These are phyloP conservation scores for Trinorchestia longiramus DNA, from an alignment of 1,140 invertebrate species.

Conservation along the genomic window DNA sequence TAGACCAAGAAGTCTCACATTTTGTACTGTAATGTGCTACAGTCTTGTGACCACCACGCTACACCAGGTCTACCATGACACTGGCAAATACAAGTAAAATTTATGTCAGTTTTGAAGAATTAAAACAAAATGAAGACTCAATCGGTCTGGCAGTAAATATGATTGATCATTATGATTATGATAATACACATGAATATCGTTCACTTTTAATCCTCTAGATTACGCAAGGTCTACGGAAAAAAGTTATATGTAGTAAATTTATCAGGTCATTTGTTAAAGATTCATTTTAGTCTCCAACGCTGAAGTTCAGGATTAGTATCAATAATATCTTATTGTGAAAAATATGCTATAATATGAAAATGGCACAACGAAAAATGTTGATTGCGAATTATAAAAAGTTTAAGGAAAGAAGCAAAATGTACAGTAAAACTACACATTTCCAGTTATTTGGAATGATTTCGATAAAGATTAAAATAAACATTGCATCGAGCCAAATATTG, in stretches of 20 bases:
- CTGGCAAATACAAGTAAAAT: not conserved
- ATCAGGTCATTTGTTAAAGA: no score
- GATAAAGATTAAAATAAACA: not conserved
- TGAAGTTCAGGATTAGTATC: not conserved
- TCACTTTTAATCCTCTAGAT: not conserved
- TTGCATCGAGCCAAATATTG: not conserved
- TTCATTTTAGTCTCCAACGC: not conserved
- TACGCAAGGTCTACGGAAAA: no score
- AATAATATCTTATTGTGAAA: not conserved
- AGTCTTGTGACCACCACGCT: not conserved
- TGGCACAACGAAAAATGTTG: not conserved
- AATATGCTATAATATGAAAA: not conserved
- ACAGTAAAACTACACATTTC: not conserved
- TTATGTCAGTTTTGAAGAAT: not conserved
- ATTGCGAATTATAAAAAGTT: not conserved
- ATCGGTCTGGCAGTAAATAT: not conserved
- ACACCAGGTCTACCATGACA: not conserved
- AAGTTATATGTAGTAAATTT: no score
- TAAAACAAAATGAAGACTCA: not conserved
- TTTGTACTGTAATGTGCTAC: not conserved
- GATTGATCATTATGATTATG: not conserved
- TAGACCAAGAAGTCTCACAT: not conserved
- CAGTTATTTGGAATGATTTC: not conserved
- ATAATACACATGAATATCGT: not conserved
- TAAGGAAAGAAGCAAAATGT: not conserved